Conservation (phyloP, 2,888 invertebrate genomes). For the Pollenia angustigena region DNA sequence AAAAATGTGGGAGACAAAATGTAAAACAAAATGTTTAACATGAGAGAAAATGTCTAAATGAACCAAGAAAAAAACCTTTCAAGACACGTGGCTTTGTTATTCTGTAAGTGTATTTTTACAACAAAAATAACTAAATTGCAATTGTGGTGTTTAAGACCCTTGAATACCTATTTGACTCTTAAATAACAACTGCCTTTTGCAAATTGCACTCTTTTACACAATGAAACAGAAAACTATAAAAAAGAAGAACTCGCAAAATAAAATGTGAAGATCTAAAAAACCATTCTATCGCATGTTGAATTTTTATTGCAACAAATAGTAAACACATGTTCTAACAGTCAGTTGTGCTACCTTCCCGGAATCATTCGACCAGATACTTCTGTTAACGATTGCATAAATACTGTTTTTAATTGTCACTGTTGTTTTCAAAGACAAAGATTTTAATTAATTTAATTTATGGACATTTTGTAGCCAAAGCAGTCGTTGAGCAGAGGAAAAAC, state of each 20-base stretch:
- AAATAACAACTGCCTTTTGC: constrained; percentile 30
- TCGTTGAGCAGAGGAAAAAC: constrained; percentile 36
- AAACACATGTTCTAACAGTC: constrained; percentile 78
- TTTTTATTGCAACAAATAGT: constrained; percentile 77
- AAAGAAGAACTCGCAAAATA: constrained; percentile 20
- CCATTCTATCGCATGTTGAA: constrained; percentile 69
- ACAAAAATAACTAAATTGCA: constrained; percentile 17
- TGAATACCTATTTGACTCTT: constrained; percentile 39
- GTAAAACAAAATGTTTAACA: constrained; percentile 73
- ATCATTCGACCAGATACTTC: constrained; percentile 23
- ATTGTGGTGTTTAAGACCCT: constrained; percentile 10
- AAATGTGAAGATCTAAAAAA: constrained; percentile 68
- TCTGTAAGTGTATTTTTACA: neutral
- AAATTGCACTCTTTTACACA: neutral
- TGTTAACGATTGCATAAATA: constrained; percentile 10
- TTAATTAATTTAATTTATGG: constrained; percentile 68
- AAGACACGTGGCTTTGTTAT: constrained; percentile 73
- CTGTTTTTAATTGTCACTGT: constrained; percentile 48
- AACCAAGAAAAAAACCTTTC: constrained; percentile 30
- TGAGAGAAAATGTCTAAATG: constrained; percentile 62
- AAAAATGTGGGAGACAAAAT: constrained; percentile 73
- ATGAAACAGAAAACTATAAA: neutral
- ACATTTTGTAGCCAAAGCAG: constrained; percentile 35
- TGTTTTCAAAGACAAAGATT: constrained; percentile 51
- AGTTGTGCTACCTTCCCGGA: constrained; percentile 1